Evolutionary conservation across 2,797 vertebrate species (phyloP).

Genomic region (Gallinago nigripennis): DNA sequence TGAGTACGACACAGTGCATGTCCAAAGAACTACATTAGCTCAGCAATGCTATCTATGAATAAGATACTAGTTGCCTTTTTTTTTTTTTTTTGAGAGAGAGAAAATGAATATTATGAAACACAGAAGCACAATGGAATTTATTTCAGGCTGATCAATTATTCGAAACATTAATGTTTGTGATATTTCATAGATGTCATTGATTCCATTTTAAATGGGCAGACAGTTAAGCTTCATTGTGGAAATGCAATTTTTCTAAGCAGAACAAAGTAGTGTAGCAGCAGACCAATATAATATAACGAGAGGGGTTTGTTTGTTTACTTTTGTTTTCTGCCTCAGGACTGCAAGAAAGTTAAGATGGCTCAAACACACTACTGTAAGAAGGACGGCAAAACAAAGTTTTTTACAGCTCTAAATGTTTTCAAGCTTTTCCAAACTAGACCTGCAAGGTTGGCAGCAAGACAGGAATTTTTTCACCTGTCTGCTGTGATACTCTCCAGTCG

Average conservation of each 20-base stretch:
- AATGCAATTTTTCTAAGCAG: background rate
- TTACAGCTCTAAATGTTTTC: background rate
- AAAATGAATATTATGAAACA: background rate
- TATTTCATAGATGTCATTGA: background rate
- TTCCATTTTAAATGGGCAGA: background rate
- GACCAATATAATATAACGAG: background rate
- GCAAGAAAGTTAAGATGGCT: background rate
- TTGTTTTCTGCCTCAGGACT: background rate
- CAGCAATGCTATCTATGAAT: background rate
- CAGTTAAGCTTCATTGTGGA: background rate
- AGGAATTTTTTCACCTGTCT: background rate
- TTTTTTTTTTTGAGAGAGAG: background rate
- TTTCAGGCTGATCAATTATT: background rate
- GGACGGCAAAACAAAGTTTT: background rate
- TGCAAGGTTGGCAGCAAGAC: background rate
- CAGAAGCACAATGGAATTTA: background rate
- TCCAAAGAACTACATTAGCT: background rate
- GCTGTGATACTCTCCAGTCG: background rate
- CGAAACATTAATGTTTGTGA: background rate
- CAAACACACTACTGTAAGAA: background rate
- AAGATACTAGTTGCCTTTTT: accelerated
- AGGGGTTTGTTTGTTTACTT: background rate
- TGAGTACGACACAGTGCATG: background rate
- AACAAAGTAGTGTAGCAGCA: background rate
- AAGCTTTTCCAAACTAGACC: background rate